A percentile compares a stretch with the other conserved stretches of the same genome.
phyloP scores from a whole-genome alignment of 30 jellyfish, hydroid and myxozoan genomes.

The Turritopsis rubra region DNA sequence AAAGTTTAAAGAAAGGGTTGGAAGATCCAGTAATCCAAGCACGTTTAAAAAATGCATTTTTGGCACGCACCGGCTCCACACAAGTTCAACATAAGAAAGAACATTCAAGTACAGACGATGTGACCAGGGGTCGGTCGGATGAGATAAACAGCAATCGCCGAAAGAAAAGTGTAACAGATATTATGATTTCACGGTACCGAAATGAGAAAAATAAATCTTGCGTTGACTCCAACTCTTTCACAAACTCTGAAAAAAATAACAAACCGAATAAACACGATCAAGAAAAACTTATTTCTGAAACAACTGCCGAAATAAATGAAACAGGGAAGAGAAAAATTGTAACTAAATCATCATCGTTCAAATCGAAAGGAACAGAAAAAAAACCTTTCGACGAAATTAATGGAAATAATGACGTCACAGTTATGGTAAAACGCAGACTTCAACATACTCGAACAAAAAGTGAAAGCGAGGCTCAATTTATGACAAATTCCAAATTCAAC shows the following conservation, averaged over 20 bases:
- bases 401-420: neutral
- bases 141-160: neutral
- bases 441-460: constrained; percentile 9
- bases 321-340: neutral
- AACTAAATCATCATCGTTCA: neutral
- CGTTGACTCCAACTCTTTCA: neutral
- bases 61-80: neutral
- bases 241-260: neutral
- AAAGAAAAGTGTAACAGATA: neutral
- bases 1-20: neutral
- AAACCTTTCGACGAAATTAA: too few relatives aligned
- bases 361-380: neutral
- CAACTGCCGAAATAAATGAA: neutral
- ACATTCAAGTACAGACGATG: neutral
- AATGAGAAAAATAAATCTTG: neutral
- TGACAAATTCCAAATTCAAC: neutral
- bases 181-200: neutral
- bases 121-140: neutral
- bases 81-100: neutral
- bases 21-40: neutral
- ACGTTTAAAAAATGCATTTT: neutral
- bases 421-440: neutral
- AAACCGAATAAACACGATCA: neutral
- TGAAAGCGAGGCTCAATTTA: neutral
- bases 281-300: neutral